phyloP scores from a whole-genome alignment of 2,888 invertebrate genomes.

The Lasioglossum zephyrum region DNA sequence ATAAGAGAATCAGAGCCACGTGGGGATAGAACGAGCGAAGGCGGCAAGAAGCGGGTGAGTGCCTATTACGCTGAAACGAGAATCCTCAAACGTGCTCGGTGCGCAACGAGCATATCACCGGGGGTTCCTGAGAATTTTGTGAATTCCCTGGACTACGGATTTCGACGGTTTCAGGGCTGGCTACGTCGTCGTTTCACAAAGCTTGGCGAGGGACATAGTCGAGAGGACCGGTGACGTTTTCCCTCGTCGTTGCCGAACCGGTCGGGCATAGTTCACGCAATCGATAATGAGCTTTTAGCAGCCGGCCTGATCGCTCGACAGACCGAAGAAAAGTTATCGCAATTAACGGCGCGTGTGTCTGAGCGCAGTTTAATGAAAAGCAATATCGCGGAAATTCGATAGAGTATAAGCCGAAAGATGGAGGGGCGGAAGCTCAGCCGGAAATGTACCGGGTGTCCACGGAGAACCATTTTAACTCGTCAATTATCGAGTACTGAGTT shows the following conservation, averaged over 20 bases:
- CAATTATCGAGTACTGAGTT: neutral
- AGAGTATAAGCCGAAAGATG: constrained; percentile 23
- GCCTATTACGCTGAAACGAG: constrained; percentile 33
- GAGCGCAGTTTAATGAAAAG: constrained; percentile 68
- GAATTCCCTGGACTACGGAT: constrained; percentile 52
- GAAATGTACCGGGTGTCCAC: neutral
- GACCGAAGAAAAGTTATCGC: constrained; percentile 53
- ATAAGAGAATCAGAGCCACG: neutral
- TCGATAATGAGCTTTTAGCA: constrained; percentile 70
- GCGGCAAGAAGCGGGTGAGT: neutral
- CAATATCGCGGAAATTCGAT: constrained; percentile 68
- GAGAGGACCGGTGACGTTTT: constrained; percentile 54
- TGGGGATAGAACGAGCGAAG: neutral
- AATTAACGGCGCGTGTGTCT: constrained; percentile 65
- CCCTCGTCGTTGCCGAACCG: constrained; percentile 65
- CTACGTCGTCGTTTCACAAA: constrained; percentile 58
- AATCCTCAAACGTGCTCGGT: constrained; percentile 51
- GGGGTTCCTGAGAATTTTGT: constrained; percentile 58
- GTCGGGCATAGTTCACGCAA: constrained; percentile 68
- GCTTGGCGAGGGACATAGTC: constrained; percentile 39
- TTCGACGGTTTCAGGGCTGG: constrained; percentile 35
- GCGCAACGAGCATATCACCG: constrained; percentile 53
- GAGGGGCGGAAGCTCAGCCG: neutral
- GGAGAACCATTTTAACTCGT: neutral
- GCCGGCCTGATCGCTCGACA: constrained; percentile 58